Base-by-base conservation (phyloP, 2,888 invertebrate genomes). In the Saturnia japonica region DNA sequence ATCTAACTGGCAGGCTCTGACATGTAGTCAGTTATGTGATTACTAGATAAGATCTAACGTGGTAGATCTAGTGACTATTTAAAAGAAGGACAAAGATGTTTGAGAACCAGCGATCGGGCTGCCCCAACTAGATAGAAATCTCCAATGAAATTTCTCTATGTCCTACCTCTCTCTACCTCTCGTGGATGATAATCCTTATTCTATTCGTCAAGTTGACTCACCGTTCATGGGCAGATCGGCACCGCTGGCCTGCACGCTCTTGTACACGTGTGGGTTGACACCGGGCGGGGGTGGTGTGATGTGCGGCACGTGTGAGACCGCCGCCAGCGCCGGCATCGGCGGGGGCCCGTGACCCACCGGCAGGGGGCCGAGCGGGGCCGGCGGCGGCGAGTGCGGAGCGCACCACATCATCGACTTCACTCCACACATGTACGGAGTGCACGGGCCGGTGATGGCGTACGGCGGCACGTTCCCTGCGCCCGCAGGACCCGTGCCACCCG, bases 181-280 rank as follows among this genome's bases (percentile, higher is more conserved):
- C n/a, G n/a, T n/a, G n/a, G n/a, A n/a, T n/a, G n/a, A n/a, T n/a
- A n/a, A n/a, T n/a, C n/a, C n/a, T n/a, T n/a, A n/a, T n/a, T n/a
- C n/a, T n/a, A n/a, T n/a, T n/a, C n/a, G n/a, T n/a, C n/a, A n/a
- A n/a, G 34, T 34, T 34, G 34, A 34, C 34, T 34, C 74, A 95
- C 95, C 95, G 75, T 95, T 91, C 84, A 94, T 91, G 6, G 95
- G 95, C 78, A 95, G 86, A 71, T 95, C 95, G 19, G 91, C 89
- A 12, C 95, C 95, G 75, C 94, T 95, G 22, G 89, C 82, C 77
- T 95, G 94, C 72, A 95, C 79, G 79, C 93, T 93, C 86, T 90
- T 89, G 78, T 78, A 85, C 19, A 88, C 91, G 78, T 87, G 85
- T 69, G 85, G 85, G 82, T 88, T 85, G 79, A 86, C 83, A 71